Evolutionary conservation across 1,140 invertebrate species (phyloP), one percentile per base, ranked within the genome.

Genomic region (Philotrypesis tridentata): DNA sequence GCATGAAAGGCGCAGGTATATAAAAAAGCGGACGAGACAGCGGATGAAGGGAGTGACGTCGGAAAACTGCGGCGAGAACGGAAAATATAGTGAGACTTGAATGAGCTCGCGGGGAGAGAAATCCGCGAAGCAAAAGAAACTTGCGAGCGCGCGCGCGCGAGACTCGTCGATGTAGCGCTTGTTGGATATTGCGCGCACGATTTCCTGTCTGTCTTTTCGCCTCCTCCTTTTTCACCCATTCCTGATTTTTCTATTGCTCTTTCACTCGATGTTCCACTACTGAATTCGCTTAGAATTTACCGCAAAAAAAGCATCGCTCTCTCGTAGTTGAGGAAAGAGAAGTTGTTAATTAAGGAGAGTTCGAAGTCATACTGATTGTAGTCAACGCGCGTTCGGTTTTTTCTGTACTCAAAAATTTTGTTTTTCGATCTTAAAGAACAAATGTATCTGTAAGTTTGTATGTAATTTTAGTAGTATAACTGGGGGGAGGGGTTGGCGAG

Each of bases 151-250:
- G n/a, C n/a, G n/a, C 14, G 0, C 25, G 9, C 11, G 11, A 40
- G 73, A 67, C 82, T 85, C 67, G 84, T 83, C 82, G 68, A 78
- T 79, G 82, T 82, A 81, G 83, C 84, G 75, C 82, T 83, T 74
- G 86, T 86, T 87, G 83, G 81, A 87, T 87, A 88, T 88, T 87
- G 85, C 86, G 85, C 82, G 85, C 87, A 87, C 87, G 87, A 89
- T 88, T 89, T 87, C 85, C 80, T 83, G 83, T 86, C 84, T 83
- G 74, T 68, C 74, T 82, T 85, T 70, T 3, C 17, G 29, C 61
- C 65, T 82, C 61, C 65, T 82, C 83, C 84, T 82, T 86, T 85
- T 84, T 83, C 84, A 61, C 67, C 67, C n/a, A n/a, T n/a, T 79
- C 48, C 74, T 80, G 71, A 82, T 79, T 80, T 79, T 83, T 82